Evolutionary conservation across 1,140 invertebrate species (phyloP), one percentile per base, ranked within the genome.

Genomic region (Colletes latitarsis): DNA sequence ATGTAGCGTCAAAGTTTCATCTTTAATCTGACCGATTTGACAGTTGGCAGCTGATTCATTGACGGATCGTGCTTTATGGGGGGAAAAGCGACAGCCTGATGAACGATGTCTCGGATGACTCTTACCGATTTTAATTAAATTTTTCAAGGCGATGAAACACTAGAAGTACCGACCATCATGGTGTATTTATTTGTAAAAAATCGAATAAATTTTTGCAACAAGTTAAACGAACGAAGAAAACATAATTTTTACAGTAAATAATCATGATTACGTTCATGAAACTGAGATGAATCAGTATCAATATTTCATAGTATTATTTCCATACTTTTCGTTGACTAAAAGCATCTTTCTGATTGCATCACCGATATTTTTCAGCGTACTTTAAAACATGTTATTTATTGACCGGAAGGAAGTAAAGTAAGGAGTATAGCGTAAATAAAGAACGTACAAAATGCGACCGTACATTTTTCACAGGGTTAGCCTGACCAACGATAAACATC

Each of bases 401-500:
- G 66, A 49, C 57, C 46, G 46, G 46, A 71, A 43, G 76, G 41
- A 17, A 78, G 17, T 10, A 15, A 12, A 46, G 39, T 17, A 15
- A 53, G 41, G 21, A 58, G 49, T 39, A 43, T 12, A 30, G 1
- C 8, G 46, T 14, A 49, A 55, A 60, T 53, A 72, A 62, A 71
- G 41, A 78, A 4, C 39, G 12, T 17, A 55, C 71, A 30, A 64
- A 78, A 63, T 15, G 39, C 15, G 58, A 17, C 30, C 30, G 8
- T 77, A 63, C 41, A 64, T 63, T 63, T 55, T 63, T 72, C 77
- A 55, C n/a, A 6, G 41, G 41, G 19, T 62, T 62, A 69, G 46
- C 79, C 12, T 15, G 73, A n/a, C 43, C 55, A 60, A 39, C 64
- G 41, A 55, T 81, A 77, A 81, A 57, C 79, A 77, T 64, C n/a